Base-by-base conservation (phyloP, 2,113 vertebrate species). In the Tupaia tana region DNA sequence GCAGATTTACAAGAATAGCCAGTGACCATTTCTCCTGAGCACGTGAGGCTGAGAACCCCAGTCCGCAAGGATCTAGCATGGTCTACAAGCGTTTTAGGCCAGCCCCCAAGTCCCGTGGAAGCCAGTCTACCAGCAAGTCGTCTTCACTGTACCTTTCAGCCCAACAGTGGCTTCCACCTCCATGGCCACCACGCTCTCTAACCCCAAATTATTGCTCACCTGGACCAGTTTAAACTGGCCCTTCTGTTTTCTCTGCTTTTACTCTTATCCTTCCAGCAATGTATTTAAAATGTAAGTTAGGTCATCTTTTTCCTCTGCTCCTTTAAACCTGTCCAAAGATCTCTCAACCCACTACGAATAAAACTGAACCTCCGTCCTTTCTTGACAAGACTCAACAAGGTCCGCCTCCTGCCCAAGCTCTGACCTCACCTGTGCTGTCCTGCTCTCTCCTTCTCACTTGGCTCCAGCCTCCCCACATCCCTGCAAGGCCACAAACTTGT, bases 301-400 rank as follows among this genome's bases (percentile, higher is more conserved):
- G 29, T 82, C 59, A 74, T 66, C 13, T 77, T 19, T 58, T 61
- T 73, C 43, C 18, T 2, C 64, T 89, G 19, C 54, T 77, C 8
- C 89, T 78, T 66, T 89, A 89, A 93, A 86, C 7, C n/a, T 92
- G 58, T 71, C 64, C 15, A 25, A 61, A 89, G 73, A 24, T 43
- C n/a, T 91, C 63, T 6, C 0, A 0, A 80, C n/a, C 66, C 19
- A 15, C 59, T 61, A 70, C 75, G 52, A 69, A 73, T 58, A 78
- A n/a, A 67, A 82, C 67, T 81, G 69, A 58, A 24, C 52, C 27
- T 86, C 73, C 61, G 89, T 89, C 43, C 56, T 18, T 61, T 70
- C 63, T 91, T 31, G 25, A 1, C 6, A 64, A 52, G 77, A 66
- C 7, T 69, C 24, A 58, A 24, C 27, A 66, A 83, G 9, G 85